Conservation (phyloP, 2,797 vertebrate genomes). For the Coluber constrictor region DNA sequence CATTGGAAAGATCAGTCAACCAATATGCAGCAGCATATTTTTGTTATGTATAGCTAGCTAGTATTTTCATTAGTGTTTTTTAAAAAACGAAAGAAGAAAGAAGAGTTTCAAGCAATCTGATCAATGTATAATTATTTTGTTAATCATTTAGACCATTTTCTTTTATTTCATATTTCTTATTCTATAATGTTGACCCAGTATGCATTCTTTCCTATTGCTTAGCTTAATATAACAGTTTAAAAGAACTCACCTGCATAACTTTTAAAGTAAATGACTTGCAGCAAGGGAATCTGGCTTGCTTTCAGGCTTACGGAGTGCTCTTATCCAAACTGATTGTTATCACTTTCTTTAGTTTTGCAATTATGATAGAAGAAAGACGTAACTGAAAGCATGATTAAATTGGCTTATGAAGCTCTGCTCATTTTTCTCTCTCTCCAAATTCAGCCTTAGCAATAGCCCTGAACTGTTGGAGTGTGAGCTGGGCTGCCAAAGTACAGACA, state of each 20-base stretch:
- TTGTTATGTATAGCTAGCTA: neutral
- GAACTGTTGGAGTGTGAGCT: slow-evolving; percentile 81
- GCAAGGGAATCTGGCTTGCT: neutral
- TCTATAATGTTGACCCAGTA: neutral
- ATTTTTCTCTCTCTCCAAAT: neutral
- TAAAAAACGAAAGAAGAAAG: neutral
- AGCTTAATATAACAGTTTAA: neutral
- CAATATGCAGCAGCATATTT: neutral
- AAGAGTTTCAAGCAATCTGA: neutral
- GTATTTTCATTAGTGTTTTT: neutral
- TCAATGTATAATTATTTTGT: neutral
- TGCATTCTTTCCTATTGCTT: neutral
- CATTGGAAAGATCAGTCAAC: neutral
- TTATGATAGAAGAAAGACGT: neutral
- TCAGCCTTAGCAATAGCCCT: slow-evolving; percentile 72
- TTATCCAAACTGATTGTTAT: neutral
- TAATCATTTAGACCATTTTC: neutral
- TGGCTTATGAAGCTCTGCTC: neutral
- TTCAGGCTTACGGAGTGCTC: neutral
- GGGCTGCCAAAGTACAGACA: slow-evolving; percentile 75
- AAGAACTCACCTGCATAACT: neutral
- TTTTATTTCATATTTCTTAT: neutral
- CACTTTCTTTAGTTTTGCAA: neutral
- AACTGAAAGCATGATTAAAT: neutral
- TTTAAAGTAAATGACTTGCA: neutral